phyloP scores from a whole-genome alignment of 2,113 vertebrate genomes.

The Poeciliopsis occidentalis region DNA sequence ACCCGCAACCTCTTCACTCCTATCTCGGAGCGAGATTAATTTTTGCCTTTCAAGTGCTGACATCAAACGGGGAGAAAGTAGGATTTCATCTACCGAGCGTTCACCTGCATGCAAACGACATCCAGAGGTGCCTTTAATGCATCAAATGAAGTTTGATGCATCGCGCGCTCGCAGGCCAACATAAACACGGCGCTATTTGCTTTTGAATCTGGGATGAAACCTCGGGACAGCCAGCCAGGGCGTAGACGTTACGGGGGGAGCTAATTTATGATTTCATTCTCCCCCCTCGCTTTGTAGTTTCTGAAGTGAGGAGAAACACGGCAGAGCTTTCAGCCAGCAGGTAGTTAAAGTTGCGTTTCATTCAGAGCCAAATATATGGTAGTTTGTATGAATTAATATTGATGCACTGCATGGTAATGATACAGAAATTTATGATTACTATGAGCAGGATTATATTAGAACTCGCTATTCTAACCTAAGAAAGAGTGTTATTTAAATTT shows the following conservation, averaged over 20 bases:
- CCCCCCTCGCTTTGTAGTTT: conserved; percentile 55
- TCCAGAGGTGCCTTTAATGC: conserved; percentile 76
- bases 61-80: conserved; percentile 68
- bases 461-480: not conserved
- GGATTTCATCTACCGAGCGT: conserved; percentile 59
- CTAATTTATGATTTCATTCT: conserved; percentile 66
- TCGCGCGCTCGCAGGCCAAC: conserved; percentile 67
- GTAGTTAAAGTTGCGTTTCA: conserved; percentile 1
- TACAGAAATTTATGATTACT: not conserved
- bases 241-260: conserved; percentile 67
- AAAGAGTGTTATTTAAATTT: no score
- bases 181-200: conserved; percentile 75
- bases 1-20: conserved; percentile 25
- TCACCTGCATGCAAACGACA: conserved; percentile 75
- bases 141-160: conserved; percentile 76
- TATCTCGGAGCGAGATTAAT: conserved; percentile 46
- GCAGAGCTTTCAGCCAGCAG: conserved; percentile 31
- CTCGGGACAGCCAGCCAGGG: conserved; percentile 67
- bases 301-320: conserved; percentile 57
- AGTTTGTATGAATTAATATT: not conserved
- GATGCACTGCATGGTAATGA: not conserved
- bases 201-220: conserved; percentile 76
- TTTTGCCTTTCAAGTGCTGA: conserved; percentile 63
- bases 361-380: conserved; percentile 4
- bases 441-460: not conserved